Base-by-base conservation (phyloP, 2,797 vertebrate species). In the Protonibea diacanthus region DNA sequence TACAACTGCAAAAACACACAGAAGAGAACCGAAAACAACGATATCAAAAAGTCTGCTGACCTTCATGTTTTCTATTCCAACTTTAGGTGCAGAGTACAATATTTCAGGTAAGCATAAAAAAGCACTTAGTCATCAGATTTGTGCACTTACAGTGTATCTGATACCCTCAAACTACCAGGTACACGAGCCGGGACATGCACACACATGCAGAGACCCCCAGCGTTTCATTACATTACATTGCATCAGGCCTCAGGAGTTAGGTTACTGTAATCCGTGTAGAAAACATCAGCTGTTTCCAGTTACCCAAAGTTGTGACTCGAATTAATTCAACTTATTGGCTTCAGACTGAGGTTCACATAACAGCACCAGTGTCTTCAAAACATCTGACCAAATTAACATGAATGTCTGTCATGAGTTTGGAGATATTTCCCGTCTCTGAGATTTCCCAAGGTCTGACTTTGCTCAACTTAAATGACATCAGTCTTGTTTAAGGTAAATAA, bases 281-380 rank as follows among this genome's bases (percentile, higher is more conserved):
- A 94, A 95, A 95, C 92, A 96, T 95, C 95, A 96, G 93, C 93
- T 91, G 94, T 88, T 96, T 95, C 83, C 79, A 89, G 84, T 95
- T 95, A 94, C 29, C 69, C 53, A 57, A 81, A 90, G 85, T 85
- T 90, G 91, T 94, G 94, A 94, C 91, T 94, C 89, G 63, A 88
- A 94, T 95, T 89, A 92, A 85, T 85, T 92, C 68, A 88, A 82
- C 81, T 81, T 77, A 79, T 90, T 94, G 89, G 84, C 77, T 83
- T 77, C 45, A 52, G 45, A 59, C 47, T 40, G 76, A 77, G 49
- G 57, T 79, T 87, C 77, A 55, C 72, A 92, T 82, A 91, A 87
- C 62, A 84, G 80, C 78, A 63, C 13, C 82, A 79, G 44, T 93
- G 93, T 91, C 84, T 89, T 38, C 2, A 53, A 76, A 38, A 20